A percentile compares a stretch with the other conserved stretches of the same genome.
Evolutionary conservation across 2,113 vertebrate genomes (phyloP).

Genomic region (Lepidiolamprologus cunningtoni): DNA sequence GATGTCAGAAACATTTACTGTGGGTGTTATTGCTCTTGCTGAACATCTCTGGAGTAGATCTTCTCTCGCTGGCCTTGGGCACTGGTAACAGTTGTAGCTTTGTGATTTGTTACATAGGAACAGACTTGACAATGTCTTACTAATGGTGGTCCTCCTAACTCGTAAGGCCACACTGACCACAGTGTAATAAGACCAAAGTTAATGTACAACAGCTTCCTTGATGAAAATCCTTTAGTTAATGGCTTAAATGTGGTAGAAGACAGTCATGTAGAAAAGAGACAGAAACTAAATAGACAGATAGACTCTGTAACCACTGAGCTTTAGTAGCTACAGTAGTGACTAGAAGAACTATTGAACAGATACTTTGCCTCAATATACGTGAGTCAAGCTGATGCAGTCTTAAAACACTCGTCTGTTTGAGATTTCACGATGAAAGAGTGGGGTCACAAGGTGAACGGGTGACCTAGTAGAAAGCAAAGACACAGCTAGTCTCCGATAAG

Average conservation of each 20-base stretch:
- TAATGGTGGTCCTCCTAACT: neutral
- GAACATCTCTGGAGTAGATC: neutral
- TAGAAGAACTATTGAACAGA: neutral
- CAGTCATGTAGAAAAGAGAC: neutral
- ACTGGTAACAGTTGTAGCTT: neutral
- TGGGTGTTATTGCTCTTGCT: neutral
- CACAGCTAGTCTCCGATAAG: neutral
- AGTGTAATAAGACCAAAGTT: neutral
- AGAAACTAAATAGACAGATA: neutral
- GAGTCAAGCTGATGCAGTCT: neutral
- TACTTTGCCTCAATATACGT: neutral
- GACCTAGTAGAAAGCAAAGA: neutral
- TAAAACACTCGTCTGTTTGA: neutral
- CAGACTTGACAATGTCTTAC: neutral
- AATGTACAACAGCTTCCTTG: neutral
- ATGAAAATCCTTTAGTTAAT: neutral
- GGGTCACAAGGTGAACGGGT: neutral
- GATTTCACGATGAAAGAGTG: neutral
- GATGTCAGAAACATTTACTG: neutral
- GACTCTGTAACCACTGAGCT: neutral
- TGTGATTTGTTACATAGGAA: neutral
- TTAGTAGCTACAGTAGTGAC: neutral
- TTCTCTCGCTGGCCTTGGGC: neutral
- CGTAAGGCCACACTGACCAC: neutral
- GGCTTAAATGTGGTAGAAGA: neutral